Conservation (phyloP, 2,797 vertebrate genomes). For the Choloepus didactylus region DNA sequence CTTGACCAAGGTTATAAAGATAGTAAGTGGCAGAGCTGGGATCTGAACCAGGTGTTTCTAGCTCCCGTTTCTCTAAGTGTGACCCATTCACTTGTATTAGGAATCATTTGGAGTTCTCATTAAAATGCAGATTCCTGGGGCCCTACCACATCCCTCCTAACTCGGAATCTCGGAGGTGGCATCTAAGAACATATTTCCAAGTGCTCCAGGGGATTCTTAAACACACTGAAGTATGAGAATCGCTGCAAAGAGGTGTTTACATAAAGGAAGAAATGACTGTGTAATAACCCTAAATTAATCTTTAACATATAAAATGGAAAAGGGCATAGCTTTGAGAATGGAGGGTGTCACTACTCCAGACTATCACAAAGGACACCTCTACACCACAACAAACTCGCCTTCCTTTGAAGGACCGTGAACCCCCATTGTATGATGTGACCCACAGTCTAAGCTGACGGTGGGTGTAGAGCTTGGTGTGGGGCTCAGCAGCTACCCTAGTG, state of each 20-base stretch:
- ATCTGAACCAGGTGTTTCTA: slow-evolving; percentile 35
- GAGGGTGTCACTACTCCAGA: neutral
- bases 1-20: neutral
- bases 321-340: neutral
- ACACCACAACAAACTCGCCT: neutral
- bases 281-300: neutral
- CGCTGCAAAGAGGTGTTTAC: neutral
- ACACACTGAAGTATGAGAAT: neutral
- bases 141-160: neutral
- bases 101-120: neutral
- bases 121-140: neutral
- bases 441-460: neutral
- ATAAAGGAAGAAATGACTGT: neutral
- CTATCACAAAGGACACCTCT: neutral
- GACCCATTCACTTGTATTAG: neutral
- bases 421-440: neutral
- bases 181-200: neutral
- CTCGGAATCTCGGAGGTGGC: neutral
- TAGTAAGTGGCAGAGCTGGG: neutral
- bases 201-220: neutral
- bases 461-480: neutral
- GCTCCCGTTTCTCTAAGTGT: neutral
- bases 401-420: neutral
- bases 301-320: neutral
- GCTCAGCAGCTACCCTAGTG: neutral